Evolutionary conservation across 2,888 invertebrate species (phyloP).

Genomic region (Trissolcus japonicus): DNA sequence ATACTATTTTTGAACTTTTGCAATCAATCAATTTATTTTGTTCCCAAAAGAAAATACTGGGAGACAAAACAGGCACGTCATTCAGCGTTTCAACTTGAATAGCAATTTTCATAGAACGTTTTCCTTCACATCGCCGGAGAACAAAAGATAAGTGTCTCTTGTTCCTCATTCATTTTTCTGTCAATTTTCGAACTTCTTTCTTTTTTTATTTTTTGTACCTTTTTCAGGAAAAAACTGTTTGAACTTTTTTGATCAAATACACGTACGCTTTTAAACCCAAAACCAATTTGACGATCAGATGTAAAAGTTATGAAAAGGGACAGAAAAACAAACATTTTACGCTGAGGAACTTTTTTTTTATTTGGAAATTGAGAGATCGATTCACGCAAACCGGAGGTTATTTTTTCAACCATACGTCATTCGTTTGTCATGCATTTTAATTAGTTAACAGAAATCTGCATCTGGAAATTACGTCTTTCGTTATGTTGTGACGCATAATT

Average conservation of each 20-base stretch:
- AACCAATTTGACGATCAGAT: too few relatives aligned
- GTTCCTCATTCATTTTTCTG: constrained; percentile 7
- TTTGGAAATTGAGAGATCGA: not conserved
- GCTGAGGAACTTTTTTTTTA: not conserved
- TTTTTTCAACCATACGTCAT: constrained; percentile 4
- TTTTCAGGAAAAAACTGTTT: too few relatives aligned
- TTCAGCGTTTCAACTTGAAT: constrained; percentile 25
- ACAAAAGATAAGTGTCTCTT: constrained; percentile 26
- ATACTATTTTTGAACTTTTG: too few relatives aligned
- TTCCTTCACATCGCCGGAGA: constrained; percentile 10
- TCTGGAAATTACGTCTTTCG: constrained; percentile 12
- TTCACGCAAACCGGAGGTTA: not conserved
- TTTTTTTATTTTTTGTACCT: not conserved
- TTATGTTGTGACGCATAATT: constrained; percentile 9
- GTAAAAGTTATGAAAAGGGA: too few relatives aligned
- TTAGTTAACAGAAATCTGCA: constrained; percentile 14
- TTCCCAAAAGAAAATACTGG: constrained; percentile 4
- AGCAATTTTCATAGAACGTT: constrained; percentile 16
- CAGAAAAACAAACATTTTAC: not conserved
- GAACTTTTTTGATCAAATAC: too few relatives aligned
- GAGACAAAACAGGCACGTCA: constrained; percentile 15
- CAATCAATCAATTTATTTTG: too few relatives aligned
- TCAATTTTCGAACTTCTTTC: constrained; percentile 4
- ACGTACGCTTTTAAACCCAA: too few relatives aligned
- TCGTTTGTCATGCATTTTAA: constrained; percentile 12